Evolutionary conservation across 2,113 vertebrate genomes (phyloP).

Genomic region (Apistogramma diplotaenia): DNA sequence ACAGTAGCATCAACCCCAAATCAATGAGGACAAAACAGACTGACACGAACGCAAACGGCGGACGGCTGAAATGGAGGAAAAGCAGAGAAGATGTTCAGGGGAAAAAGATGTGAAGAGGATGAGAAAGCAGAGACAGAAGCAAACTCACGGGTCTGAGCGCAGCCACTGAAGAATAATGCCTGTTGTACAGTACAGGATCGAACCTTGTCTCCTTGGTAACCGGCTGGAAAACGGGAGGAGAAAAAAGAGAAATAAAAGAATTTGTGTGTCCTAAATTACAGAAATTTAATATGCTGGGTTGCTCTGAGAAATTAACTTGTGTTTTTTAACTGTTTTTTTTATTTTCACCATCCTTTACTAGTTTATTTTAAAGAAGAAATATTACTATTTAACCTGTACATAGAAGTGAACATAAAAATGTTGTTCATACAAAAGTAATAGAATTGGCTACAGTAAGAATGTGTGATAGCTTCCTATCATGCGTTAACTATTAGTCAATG

Average conservation of each 20-base stretch:
- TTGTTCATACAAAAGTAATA: background rate
- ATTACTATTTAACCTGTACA: background rate
- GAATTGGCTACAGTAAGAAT: background rate
- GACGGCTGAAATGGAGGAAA: background rate
- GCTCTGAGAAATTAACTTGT: background rate
- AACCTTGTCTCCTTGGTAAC: conserved; percentile 96
- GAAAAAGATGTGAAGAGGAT: conserved; percentile 15
- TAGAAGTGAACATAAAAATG: background rate
- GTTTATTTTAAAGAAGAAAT: background rate
- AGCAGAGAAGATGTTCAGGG: background rate
- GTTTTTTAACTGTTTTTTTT: background rate
- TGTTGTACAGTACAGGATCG: conserved; percentile 95
- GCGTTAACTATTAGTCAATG: background rate
- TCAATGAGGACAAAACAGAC: conserved; percentile 19
- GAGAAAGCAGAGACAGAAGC: background rate
- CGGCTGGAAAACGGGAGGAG: conserved; percentile 75
- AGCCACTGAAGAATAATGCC: conserved; percentile 99
- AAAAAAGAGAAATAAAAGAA: background rate
- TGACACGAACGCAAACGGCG: conserved; percentile 17
- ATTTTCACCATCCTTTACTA: background rate
- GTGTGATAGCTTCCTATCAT: background rate
- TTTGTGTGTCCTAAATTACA: conserved; percentile 6
- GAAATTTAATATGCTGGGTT: background rate
- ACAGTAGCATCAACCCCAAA: conserved; percentile 26
- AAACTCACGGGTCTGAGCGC: conserved; percentile 92